Percentiles rank a stretch among this genome's conserved stretches.
These are phyloP conservation scores for Brachirus orientalis DNA, from an alignment of 2,113 vertebrate species.

Conservation along the genomic window DNA sequence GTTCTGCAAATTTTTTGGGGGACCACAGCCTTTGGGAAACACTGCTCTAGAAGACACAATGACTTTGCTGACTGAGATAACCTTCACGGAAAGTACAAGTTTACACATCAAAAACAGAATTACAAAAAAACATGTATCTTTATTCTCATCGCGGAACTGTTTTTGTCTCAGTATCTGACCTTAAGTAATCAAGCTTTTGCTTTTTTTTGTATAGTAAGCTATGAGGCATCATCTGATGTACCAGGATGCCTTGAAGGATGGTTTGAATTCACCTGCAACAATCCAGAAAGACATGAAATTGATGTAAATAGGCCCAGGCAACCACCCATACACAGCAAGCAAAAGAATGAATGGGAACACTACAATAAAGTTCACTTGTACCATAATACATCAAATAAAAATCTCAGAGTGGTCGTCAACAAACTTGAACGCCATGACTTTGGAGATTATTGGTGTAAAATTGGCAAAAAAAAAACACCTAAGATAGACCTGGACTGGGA, in stretches of 20 bases:
- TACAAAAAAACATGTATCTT: too few relatives aligned
- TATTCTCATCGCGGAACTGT: too few relatives aligned
- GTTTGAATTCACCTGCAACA: slow-evolving; percentile 15
- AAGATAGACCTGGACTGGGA: fast-evolving
- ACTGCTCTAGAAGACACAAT: too few relatives aligned
- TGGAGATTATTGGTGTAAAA: neutral
- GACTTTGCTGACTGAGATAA: too few relatives aligned
- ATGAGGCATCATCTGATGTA: neutral
- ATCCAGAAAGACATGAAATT: fast-evolving
- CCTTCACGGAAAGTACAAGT: too few relatives aligned
- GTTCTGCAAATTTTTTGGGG: too few relatives aligned
- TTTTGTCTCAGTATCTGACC: too few relatives aligned
- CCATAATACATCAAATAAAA: neutral
- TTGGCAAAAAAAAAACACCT: neutral
- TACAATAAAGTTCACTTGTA: fast-evolving
- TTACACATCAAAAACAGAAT: too few relatives aligned
- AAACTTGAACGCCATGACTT: fast-evolving
- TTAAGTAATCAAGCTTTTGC: too few relatives aligned
- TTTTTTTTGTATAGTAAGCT: slow-evolving; percentile 15
- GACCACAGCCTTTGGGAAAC: too few relatives aligned
- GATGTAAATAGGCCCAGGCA: fast-evolving
- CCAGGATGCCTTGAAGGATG: neutral
- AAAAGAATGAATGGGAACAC: neutral
- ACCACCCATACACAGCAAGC: fast-evolving
- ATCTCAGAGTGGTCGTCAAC: neutral